These are phyloP conservation scores for Podarcis raffonei DNA, from an alignment of 2,113 vertebrate species.

Conservation along the genomic window DNA sequence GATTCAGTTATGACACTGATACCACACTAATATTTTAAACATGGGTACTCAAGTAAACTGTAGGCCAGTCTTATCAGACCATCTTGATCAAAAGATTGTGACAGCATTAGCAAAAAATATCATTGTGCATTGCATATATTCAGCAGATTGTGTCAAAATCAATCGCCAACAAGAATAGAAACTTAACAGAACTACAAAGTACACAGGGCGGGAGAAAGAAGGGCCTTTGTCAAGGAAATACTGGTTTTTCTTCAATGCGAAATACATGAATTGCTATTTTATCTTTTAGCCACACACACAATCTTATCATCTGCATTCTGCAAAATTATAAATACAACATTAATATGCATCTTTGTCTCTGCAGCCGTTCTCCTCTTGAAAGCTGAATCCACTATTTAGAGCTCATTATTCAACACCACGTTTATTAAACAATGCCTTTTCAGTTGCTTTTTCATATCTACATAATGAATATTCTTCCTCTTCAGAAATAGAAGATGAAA, in stretches of 20 bases:
- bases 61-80: conserved; percentile 33
- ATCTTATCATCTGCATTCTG: conserved; percentile 68
- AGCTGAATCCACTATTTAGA: conserved; percentile 69
- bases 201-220: conserved; percentile 28
- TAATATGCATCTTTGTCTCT: conserved; percentile 72
- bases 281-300: conserved; percentile 36
- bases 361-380: conserved; percentile 54
- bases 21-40: conserved; percentile 50
- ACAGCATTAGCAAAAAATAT: conserved; percentile 29
- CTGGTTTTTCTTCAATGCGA: conserved; percentile 38
- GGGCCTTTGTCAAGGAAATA: conserved; percentile 49
- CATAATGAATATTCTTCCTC: conserved; percentile 69
- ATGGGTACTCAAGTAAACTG: conserved; percentile 1
- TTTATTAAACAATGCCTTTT: conserved; percentile 72
- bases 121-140: conserved; percentile 19
- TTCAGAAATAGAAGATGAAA: conserved; percentile 63
- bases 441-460: conserved; percentile 64
- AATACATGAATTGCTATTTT: conserved; percentile 48
- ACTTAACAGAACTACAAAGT: conserved; percentile 30
- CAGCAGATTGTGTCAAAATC: conserved; percentile 50
- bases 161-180: conserved; percentile 46
- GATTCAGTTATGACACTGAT: conserved; percentile 61
- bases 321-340: conserved; percentile 68
- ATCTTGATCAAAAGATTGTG: conserved; percentile 56
- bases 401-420: conserved; percentile 66